Evolutionary conservation across 2,888 invertebrate genomes (phyloP), one percentile per base, ranked within the genome.

Genomic region (Drosophila cognata): DNA sequence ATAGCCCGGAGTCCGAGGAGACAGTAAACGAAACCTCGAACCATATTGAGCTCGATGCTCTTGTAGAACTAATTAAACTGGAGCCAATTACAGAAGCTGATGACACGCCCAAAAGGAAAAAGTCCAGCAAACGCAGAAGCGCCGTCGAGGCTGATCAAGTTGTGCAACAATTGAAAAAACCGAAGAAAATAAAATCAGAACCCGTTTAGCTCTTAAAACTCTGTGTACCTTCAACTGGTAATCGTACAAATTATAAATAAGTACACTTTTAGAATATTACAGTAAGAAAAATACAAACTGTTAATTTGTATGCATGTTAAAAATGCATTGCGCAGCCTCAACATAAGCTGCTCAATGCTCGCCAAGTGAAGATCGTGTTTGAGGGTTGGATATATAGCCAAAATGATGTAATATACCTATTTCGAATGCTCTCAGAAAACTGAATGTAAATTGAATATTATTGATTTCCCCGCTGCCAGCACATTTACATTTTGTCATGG

Each of bases 121-220:
- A 72, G 35, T 8, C 73, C 0, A 31, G 52, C 41, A 84, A 91
- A 63, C 81, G 82, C 3, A 81, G 65, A n/a, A 82, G 70, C 55
- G 51, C 16, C 13, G 71, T 60, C 31, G 60, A 74, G 33, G 43
- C 68, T 4, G 59, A 70, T 31, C 43, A 50, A 63, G 46, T 43
- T 71, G 57, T 73, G 52, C 33, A 36, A 36, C 50, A 58, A 60
- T 29, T 73, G 36, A 81, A 83, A 55, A 80, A 84, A 77, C 68
- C 74, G 1, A 89, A 83, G 81, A 70, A 71, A 76, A 87, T 89
- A 77, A 83, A 88, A 85, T 38, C 35, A 18, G 90, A 85, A 70
- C 88, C 77, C n/a, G 51, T 84, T 50, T 81, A 88, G 72, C 28
- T 6, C 28, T 11, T 16, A 50, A 62, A 73, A 43, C 13, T 11